Base-by-base conservation (phyloP, 2,888 invertebrate genomes). In the Cryptus viduatorius region DNA sequence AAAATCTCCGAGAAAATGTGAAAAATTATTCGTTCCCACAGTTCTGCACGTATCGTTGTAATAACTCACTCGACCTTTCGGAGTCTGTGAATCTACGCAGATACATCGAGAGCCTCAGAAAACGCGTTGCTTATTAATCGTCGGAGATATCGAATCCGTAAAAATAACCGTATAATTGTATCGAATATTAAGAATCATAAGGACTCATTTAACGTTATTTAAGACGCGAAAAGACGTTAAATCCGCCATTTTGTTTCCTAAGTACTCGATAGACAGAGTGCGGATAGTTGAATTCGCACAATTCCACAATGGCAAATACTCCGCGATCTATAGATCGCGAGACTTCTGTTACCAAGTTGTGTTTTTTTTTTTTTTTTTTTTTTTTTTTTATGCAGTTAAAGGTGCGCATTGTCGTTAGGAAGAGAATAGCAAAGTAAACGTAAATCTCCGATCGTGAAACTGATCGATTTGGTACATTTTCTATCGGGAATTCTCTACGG, bases 21-120 rank as follows among this genome's bases (percentile, higher is more conserved):
- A 64, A 73, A 75, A 78, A 46, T 48, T 24, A 29, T 12, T 50
- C 48, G 61, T 83, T 83, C 79, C 75, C 79, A 79, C 83, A 79
- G 65, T 69, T 79, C 8, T 79, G 73, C 37, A 12, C 16, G 71
- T 53, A 16, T 59, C 59, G 48, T 14, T 42, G 44, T 53, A 19
- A n/a, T 50, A 19, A 24, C 31, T 69, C n/a, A 53, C 56, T 56
- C 56, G 71, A 83, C 82, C 82, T 83, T 83, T 83, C 31, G 24
- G 42, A 50, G 29, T 68, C 50, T 56, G 19, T 14, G 53, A 68
- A 64, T 69, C 56, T 56, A 61, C 31, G 53, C 53, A 69, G 50
- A 75, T 59, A 69, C 44, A 73, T 73, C 46, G 67, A 31, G 24
- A 37, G n/a, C 46, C 46, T 19, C 46, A n/a, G 19, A 8, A 73